Conservation (phyloP, 1,140 invertebrate species). For the Zaprionus ghesquierei region DNA sequence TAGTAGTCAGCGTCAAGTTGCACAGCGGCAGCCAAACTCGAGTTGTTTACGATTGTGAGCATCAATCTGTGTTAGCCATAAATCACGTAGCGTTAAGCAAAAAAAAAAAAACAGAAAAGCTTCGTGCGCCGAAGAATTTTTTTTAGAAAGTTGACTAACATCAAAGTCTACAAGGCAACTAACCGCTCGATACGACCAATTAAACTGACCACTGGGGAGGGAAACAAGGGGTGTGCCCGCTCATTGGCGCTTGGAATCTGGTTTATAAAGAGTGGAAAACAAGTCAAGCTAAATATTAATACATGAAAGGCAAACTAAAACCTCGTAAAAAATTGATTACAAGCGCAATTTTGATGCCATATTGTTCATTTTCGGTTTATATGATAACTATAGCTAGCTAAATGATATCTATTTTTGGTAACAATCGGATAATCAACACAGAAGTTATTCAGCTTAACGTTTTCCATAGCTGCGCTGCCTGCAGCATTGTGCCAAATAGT, state of each 20-base stretch:
- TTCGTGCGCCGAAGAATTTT: conserved; percentile 8
- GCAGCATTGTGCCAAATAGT: no score
- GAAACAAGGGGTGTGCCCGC: background rate
- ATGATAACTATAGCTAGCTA: no score
- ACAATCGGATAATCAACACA: no score
- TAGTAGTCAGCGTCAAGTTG: background rate
- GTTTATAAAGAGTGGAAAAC: background rate
- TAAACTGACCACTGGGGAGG: background rate
- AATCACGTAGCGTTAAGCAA: conserved; percentile 15
- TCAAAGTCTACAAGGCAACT: background rate
- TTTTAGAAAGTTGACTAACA: conserved; percentile 23
- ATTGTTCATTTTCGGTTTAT: no score
- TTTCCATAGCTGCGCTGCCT: no score
- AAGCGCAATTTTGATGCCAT: no score
- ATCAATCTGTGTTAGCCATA: conserved; percentile 21
- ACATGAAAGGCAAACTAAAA: background rate
- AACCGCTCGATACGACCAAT: conserved; percentile 4
- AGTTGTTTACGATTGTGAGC: background rate
- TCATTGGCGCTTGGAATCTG: conserved; percentile 4
- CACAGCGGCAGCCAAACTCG: background rate
- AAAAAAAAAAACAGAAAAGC: background rate
- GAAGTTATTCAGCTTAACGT: no score
- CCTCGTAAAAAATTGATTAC: no score
- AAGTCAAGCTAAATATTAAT: no score
- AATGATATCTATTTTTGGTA: no score